phyloP scores from a whole-genome alignment of 1,140 invertebrate genomes.

The Steinernema khuongi region DNA sequence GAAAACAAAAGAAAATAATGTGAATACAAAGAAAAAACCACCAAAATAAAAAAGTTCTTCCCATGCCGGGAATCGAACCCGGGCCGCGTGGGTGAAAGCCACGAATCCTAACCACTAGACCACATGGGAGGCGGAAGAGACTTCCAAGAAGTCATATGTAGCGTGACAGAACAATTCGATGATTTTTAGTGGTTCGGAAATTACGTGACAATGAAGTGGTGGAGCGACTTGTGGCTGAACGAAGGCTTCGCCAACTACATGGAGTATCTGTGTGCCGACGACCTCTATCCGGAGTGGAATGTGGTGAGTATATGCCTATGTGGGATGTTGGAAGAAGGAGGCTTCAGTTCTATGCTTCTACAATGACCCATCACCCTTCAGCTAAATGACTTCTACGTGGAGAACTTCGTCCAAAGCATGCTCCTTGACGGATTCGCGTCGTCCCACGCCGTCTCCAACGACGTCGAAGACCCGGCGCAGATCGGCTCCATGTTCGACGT shows the following conservation, averaged over 20 bases:
- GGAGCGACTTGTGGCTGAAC: conserved; percentile 73
- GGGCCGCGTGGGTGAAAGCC: conserved; percentile 77
- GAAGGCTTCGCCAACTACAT: conserved; percentile 79
- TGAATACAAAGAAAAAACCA: too few species aligned
- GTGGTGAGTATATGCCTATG: conserved; percentile 35
- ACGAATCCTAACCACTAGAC: conserved; percentile 79
- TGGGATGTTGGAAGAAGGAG: not conserved
- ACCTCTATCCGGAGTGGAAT: conserved; percentile 45
- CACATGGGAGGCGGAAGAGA: too few species aligned
- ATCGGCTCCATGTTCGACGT: conserved; percentile 44
- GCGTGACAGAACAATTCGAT: too few species aligned
- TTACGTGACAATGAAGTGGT: conserved; percentile 78
- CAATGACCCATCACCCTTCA: conserved; percentile 21
- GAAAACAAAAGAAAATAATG: too few species aligned
- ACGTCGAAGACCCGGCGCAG: conserved; percentile 42
- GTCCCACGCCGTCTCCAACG: conserved; percentile 44
- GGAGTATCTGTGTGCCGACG: conserved; percentile 65
- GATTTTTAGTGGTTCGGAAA: conserved; percentile 76
- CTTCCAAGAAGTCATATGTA: too few species aligned
- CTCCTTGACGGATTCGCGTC: conserved; percentile 40
- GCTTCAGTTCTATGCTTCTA: not conserved
- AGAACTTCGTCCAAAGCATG: conserved; percentile 39
- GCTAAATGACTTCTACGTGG: conserved; percentile 44
- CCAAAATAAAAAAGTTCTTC: conserved; percentile 63
- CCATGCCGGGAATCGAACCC: conserved; percentile 78